Percentiles rank a stretch among this genome's conserved stretches.
Evolutionary conservation across 2,888 invertebrate genomes (phyloP).

Genomic region (Zelleria hepariella): DNA sequence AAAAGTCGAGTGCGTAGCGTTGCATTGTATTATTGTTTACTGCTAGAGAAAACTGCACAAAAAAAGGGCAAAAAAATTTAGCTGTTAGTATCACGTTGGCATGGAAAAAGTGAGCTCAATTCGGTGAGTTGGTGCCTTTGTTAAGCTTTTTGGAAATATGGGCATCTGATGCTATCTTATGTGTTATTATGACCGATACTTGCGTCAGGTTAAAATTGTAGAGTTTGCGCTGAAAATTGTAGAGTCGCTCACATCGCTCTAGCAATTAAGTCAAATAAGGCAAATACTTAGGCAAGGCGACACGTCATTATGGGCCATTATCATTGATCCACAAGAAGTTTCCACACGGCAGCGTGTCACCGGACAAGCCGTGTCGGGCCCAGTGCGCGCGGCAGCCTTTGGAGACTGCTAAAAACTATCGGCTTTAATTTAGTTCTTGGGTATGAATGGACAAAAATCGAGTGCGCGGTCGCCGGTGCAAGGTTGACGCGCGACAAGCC

Average conservation of each 20-base stretch:
- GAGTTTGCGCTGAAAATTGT: not conserved
- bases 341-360: constrained; percentile 20
- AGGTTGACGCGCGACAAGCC: constrained; percentile 24
- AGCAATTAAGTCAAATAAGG: constrained; percentile 27
- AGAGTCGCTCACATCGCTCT: constrained; percentile 7
- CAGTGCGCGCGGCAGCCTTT: constrained; percentile 24
- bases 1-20: too few species aligned
- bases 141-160: too few species aligned
- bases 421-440: constrained; percentile 17
- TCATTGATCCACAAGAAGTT: constrained; percentile 26
- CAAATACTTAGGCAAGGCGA: constrained; percentile 10
- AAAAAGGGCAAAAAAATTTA: too few species aligned
- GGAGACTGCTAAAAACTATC: constrained; percentile 23
- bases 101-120: too few species aligned
- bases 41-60: too few species aligned
- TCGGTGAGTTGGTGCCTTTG: too few species aligned
- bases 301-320: constrained; percentile 29
- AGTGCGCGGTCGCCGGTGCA: constrained; percentile 19
- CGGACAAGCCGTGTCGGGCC: constrained; percentile 16
- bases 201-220: not conserved
- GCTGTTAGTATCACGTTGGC: too few species aligned
- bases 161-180: too few species aligned
- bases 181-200: too few species aligned
- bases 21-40: too few species aligned
- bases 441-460: constrained; percentile 56